Conservation (phyloP, 2,113 vertebrate species). For the Lampris incognitus region DNA sequence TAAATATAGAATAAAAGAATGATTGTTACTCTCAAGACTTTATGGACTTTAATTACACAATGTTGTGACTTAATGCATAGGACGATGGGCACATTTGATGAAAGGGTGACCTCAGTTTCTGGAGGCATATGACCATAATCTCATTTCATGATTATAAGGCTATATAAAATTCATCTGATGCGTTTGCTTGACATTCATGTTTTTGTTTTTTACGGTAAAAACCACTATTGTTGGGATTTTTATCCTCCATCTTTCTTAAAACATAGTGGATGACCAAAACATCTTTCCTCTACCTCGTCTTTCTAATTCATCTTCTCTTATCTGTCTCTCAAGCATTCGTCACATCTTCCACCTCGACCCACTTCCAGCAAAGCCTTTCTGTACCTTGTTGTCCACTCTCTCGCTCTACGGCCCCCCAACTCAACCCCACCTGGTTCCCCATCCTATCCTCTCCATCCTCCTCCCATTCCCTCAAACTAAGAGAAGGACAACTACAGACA, state of each 20-base stretch:
- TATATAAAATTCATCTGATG: neutral
- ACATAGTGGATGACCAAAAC: conserved; percentile 51
- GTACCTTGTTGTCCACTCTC: conserved; percentile 37
- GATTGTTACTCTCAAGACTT: no score
- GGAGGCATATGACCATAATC: no score
- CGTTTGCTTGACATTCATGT: neutral
- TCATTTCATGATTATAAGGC: no score
- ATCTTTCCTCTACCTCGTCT: conserved; percentile 44
- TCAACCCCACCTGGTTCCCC: conserved; percentile 19
- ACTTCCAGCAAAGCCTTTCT: conserved; percentile 48
- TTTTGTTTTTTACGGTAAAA: neutral
- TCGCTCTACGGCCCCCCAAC: neutral
- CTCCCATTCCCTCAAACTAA: neutral
- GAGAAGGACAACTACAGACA: conserved; percentile 6
- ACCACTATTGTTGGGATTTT: neutral
- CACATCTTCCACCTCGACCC: conserved; percentile 29
- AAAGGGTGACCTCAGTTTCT: no score
- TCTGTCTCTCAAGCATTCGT: conserved; percentile 55
- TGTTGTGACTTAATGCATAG: no score
- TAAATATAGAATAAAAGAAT: no score
- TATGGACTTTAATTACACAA: no score
- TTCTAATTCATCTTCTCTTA: conserved; percentile 67
- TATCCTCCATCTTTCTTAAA: conserved; percentile 48
- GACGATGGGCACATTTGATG: no score
- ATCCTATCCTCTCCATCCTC: neutral